These are phyloP conservation scores for Poeciliopsis occidentalis DNA, from an alignment of 2,113 vertebrate species.

Conservation along the genomic window DNA sequence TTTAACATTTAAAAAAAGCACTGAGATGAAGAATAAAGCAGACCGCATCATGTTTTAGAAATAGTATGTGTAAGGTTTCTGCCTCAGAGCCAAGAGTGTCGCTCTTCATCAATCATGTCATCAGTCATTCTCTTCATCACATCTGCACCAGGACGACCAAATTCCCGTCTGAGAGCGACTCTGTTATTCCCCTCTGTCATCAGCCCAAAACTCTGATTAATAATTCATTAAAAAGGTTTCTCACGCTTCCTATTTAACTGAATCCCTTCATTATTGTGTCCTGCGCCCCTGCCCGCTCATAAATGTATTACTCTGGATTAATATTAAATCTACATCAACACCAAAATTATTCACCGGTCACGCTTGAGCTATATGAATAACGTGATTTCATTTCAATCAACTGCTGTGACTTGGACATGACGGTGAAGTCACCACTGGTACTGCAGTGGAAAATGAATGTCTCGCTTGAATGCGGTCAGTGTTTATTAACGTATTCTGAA, in stretches of 20 bases:
- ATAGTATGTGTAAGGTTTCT: background rate
- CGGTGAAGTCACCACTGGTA: conserved; percentile 58
- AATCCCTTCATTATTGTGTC: conserved; percentile 55
- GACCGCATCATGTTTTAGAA: background rate
- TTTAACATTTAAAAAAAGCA: background rate
- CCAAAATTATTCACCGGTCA: conserved; percentile 49
- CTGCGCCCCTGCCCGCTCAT: conserved; percentile 37
- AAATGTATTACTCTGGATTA: conserved; percentile 50
- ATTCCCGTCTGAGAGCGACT: conserved; percentile 10
- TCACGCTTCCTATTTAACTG: conserved; percentile 31
- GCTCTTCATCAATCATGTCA: conserved; percentile 34
- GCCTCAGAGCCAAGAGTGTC: conserved; percentile 16
- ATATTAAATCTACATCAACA: conserved; percentile 58
- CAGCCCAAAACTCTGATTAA: conserved; percentile 27
- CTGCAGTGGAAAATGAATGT: conserved; percentile 57
- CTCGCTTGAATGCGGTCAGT: conserved; percentile 63
- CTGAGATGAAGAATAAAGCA: background rate
- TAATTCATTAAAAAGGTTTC: conserved; percentile 53
- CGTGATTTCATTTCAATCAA: conserved; percentile 57
- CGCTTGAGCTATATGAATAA: conserved; percentile 33
- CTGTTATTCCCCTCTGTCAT: conserved; percentile 36
- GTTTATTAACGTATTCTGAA: conserved; percentile 61
- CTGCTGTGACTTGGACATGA: conserved; percentile 34
- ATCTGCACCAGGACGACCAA: conserved; percentile 38
- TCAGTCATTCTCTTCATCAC: conserved; percentile 33